Evolutionary conservation across 1,140 invertebrate species (phyloP), one percentile per base, ranked within the genome.

Genomic region (Amyelois transitella): DNA sequence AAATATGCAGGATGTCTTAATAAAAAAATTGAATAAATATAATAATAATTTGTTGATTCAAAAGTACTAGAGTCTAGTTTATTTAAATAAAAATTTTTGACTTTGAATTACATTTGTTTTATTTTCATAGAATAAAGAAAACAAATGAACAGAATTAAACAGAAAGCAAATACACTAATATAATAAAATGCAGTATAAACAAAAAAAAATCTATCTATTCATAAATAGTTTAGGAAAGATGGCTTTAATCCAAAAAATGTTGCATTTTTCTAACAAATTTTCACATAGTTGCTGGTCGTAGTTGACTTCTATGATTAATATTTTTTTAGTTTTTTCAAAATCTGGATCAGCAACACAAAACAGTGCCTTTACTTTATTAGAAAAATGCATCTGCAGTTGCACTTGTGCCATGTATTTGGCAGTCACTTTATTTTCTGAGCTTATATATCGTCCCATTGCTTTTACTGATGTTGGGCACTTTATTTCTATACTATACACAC

Each of bases 1-100:
- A 51, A 66, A 66, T 57, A 45, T 67, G n/a, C 55, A 66, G 22
- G 59, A 62, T 32, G 7, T 12, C 1, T 8, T 32, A 7, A 51
- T 51, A 32, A 51, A 32, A 24, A 24, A 24, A 8, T 24, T 5
- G 8, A 24, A 5, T 24, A 5, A 24, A 5, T 24, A 24, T 24
- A 8, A n/a, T n/a, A n/a, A n/a, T n/a, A n/a, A n/a, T n/a, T n/a
- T n/a, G n/a, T n/a, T n/a, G n/a, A n/a, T n/a, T n/a, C n/a, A n/a
- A n/a, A n/a, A n/a, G n/a, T n/a, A n/a, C n/a, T n/a, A n/a, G n/a
- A n/a, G n/a, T n/a, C n/a, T n/a, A n/a, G n/a, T n/a, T n/a, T n/a
- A n/a, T n/a, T n/a, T n/a, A n/a, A n/a, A n/a, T n/a, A n/a, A n/a
- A n/a, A n/a, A n/a, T n/a, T n/a, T n/a, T n/a, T n/a, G n/a, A n/a